phyloP scores from a whole-genome alignment of 2,888 invertebrate genomes.

The Drosophila barbarae region DNA sequence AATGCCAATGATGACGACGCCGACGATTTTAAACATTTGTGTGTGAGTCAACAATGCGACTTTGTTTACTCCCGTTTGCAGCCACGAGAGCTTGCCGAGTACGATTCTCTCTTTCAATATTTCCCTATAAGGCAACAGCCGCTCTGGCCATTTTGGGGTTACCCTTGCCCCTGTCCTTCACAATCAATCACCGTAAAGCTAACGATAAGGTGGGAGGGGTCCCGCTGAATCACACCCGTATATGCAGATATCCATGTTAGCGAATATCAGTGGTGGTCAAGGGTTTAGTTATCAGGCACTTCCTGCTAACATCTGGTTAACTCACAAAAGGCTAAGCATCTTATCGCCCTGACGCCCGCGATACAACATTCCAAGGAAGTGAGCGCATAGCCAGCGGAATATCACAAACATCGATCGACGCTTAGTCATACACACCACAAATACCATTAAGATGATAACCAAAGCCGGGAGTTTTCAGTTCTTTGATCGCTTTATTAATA shows the following conservation, averaged over 20 bases:
- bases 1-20: constrained; percentile 57
- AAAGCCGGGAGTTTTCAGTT: constrained; percentile 48
- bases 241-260: constrained; percentile 12
- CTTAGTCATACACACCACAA: constrained; percentile 4
- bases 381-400: constrained; percentile 19
- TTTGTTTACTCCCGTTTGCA: constrained; percentile 41
- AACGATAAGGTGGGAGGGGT: constrained; percentile 31
- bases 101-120: constrained; percentile 29
- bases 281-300: constrained; percentile 49
- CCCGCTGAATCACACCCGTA: constrained; percentile 26
- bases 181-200: constrained; percentile 43
- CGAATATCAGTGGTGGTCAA: constrained; percentile 17
- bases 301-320: constrained; percentile 42
- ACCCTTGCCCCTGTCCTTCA: constrained; percentile 5
- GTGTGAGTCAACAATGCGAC: constrained; percentile 55
- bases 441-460: not conserved
- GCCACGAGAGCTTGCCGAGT: constrained; percentile 14
- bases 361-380: constrained; percentile 21
- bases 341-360: constrained; percentile 34
- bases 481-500: constrained; percentile 60
- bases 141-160: constrained; percentile 43
- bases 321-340: constrained; percentile 28
- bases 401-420: constrained; percentile 2
- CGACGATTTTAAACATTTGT: constrained; percentile 49
- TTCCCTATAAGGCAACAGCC: constrained; percentile 63